Conservation (phyloP, 2,113 vertebrate genomes). For the Nesoenas mayeri region DNA sequence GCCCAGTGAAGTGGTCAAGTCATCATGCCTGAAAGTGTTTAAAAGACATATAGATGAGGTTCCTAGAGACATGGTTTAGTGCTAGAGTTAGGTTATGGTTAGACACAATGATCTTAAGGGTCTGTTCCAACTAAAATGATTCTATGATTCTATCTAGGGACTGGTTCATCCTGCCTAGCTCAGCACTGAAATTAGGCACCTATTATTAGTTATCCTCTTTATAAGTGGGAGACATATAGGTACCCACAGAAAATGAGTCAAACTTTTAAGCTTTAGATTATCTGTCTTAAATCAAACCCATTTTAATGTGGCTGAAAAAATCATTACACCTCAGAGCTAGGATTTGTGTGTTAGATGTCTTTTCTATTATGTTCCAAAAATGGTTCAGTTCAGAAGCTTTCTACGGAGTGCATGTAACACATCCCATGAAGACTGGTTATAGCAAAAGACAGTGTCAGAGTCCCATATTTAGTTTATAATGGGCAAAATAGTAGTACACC, state of each 20-base stretch:
- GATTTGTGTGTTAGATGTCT: not conserved
- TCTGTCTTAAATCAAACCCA: accelerated
- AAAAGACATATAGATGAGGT: too few relatives aligned
- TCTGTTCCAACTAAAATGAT: too few relatives aligned
- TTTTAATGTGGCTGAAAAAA: not conserved
- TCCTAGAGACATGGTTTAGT: too few relatives aligned
- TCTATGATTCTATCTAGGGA: not conserved
- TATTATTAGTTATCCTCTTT: not conserved
- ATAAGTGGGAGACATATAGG: not conserved
- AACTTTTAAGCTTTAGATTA: not conserved
- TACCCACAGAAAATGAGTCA: not conserved
- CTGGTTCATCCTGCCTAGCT: not conserved
- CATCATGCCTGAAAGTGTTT: too few relatives aligned
- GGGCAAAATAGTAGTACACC: not conserved
- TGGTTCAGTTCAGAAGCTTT: not conserved
- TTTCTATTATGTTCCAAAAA: not conserved
- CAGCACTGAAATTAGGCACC: not conserved
- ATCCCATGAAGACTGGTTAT: not conserved
- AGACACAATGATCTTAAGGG: too few relatives aligned
- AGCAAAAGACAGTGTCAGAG: not conserved
- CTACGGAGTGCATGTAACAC: not conserved
- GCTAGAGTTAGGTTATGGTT: too few relatives aligned
- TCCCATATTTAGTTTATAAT: not conserved
- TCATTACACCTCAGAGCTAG: not conserved
- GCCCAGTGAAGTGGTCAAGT: too few relatives aligned